A percentile compares a stretch with the other conserved stretches of the same genome.
phyloP scores from a whole-genome alignment of 1,140 invertebrate species.

The Eurosta solidaginis region DNA sequence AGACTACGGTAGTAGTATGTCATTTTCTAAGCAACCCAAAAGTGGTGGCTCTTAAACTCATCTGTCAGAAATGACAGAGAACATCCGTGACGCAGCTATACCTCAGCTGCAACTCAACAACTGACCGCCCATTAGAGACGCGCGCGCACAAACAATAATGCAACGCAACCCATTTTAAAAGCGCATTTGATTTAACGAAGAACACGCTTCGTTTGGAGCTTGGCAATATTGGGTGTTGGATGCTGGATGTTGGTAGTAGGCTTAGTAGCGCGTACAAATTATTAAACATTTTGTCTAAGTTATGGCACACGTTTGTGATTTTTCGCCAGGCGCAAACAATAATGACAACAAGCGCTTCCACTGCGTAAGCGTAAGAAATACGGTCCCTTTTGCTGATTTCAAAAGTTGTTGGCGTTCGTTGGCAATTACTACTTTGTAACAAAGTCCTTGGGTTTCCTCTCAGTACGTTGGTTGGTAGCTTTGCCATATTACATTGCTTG shows the following conservation, averaged over 20 bases:
- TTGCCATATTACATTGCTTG: not conserved
- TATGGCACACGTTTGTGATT: conserved; percentile 24
- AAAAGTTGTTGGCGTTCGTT: not conserved
- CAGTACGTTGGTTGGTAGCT: too few relatives aligned
- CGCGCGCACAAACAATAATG: too few relatives aligned
- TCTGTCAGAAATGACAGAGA: conserved; percentile 15
- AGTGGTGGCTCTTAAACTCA: not conserved
- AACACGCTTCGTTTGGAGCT: not conserved
- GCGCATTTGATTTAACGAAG: not conserved
- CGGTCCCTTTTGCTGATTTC: not conserved
- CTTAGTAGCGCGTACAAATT: not conserved
- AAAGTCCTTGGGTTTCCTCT: too few relatives aligned
- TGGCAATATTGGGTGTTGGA: not conserved
- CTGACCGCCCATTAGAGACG: too few relatives aligned
- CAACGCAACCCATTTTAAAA: too few relatives aligned
- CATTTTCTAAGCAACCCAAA: not conserved
- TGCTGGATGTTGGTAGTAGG: not conserved
- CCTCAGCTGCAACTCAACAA: not conserved
- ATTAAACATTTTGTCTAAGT: not conserved
- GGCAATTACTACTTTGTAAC: not conserved
- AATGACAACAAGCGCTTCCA: not conserved
- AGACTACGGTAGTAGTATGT: too few relatives aligned
- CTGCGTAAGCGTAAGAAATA: not conserved
- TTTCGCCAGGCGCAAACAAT: not conserved
- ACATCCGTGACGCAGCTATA: not conserved